These are phyloP conservation scores for Cynocephalus volans DNA, from an alignment of 2,113 vertebrate genomes.

Conservation along the genomic window DNA sequence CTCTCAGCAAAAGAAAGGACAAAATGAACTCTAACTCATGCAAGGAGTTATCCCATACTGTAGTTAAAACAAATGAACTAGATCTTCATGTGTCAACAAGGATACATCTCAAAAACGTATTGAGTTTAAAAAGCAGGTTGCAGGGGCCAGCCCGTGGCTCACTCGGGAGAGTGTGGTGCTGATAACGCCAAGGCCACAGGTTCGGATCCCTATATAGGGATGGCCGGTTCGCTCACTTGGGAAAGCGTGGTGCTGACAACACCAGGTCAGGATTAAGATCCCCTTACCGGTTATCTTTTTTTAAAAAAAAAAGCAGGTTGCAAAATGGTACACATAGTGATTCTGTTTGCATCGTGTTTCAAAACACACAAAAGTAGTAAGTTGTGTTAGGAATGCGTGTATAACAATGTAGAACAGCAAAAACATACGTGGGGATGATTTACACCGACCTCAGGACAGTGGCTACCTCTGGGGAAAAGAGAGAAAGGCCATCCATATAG, in stretches of 20 bases:
- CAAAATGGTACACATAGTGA: neutral
- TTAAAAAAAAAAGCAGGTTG: slow-evolving; percentile 12
- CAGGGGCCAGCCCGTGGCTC: too few species aligned
- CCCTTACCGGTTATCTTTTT: too few species aligned
- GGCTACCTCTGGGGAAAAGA: neutral
- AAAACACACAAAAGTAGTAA: neutral
- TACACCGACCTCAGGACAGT: neutral
- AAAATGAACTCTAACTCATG: neutral
- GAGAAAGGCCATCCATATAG: neutral
- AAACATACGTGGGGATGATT: neutral
- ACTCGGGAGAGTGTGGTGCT: too few species aligned
- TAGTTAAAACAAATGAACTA: neutral
- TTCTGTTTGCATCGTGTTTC: neutral
- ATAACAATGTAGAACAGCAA: neutral
- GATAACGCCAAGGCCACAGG: too few species aligned
- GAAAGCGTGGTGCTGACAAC: too few species aligned
- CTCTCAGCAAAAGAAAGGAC: neutral
- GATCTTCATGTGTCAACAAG: neutral
- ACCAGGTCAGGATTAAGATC: too few species aligned
- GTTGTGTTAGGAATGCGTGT: neutral
- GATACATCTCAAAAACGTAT: neutral
- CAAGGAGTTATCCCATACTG: neutral
- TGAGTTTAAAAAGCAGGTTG: too few species aligned
- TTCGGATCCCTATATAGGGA: too few species aligned
- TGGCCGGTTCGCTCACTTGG: too few species aligned